Evolutionary conservation across 2,888 invertebrate genomes (phyloP), one percentile per base, ranked within the genome.

Genomic region (Ichneumoninae sp.): DNA sequence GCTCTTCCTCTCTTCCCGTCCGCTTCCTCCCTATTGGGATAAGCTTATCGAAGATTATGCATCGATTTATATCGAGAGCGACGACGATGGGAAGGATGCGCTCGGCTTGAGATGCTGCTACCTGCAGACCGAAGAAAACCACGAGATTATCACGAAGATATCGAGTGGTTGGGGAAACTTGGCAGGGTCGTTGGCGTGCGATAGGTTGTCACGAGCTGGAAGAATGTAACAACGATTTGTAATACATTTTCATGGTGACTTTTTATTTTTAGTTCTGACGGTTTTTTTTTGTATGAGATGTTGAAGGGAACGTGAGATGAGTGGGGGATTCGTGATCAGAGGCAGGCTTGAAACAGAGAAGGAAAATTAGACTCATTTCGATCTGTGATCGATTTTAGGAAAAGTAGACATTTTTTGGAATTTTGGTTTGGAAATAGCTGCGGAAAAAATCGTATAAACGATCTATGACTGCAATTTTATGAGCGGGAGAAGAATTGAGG

Each of bases 21-120:
- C 40, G 1, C 3, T 40, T 10, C 0, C 13, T 47, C 13, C 3
- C 13, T 47, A 5, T 2, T n/a, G 22, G 26, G 54, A 57, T 22
- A 22, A 57, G 26, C 26, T 26, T 26, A 10, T 57, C 57, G 57
- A 26, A 57, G 57, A 57, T 57, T 26, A 57, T 57, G 26, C 26
- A 57, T 57, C 57, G 57, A 57, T 57, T 57, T 22, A 22, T 57
- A 57, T 57, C 57, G 57, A 57, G 26, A 57, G 19, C 40, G 22
- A 44, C 22, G 68, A 44, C 44, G 66, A 40, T 22, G 68, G 22
- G 13, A 44, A 68, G 7, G 22, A 36, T n/a, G 66, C 40, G 66
- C 33, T 66, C n/a, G 13, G 26, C 57, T 54, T 10, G 68, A 13
- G 36, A 40, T 10, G 40, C 2, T 40, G 44, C 68, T 68, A 68